These are phyloP conservation scores for Sphaerophoria rueppellii DNA, from an alignment of 2,888 invertebrate genomes.

Conservation along the genomic window DNA sequence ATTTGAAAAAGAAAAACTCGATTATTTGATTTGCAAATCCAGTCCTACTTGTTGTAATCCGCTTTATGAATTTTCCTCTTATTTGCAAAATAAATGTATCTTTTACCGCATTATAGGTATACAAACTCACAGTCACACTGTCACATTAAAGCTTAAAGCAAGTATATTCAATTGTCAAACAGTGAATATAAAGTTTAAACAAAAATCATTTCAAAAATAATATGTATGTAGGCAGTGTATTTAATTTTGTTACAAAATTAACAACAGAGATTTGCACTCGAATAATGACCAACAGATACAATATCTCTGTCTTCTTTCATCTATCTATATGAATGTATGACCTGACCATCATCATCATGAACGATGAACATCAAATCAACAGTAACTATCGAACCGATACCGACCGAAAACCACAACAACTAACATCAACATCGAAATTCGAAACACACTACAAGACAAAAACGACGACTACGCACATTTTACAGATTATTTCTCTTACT, in stretches of 20 bases:
- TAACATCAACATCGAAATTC: too few species aligned
- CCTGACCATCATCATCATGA: slow-evolving; percentile 20
- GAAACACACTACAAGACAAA: background rate
- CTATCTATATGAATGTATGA: background rate
- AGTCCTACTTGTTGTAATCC: slow-evolving; percentile 4
- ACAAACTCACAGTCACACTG: background rate
- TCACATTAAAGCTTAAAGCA: background rate
- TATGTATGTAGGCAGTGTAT: background rate
- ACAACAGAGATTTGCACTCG: slow-evolving; percentile 13
- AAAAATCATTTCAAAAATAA: slow-evolving; percentile 19
- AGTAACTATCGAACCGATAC: background rate
- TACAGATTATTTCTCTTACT: slow-evolving; percentile 33
- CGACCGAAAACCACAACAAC: slow-evolving; percentile 2
- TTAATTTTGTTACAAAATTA: background rate
- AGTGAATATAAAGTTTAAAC: background rate
- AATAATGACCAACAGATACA: slow-evolving; percentile 23
- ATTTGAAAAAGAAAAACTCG: slow-evolving; percentile 17
- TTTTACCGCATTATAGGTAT: background rate
- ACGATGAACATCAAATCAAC: slow-evolving; percentile 6
- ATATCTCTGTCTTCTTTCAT: background rate
- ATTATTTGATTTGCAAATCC: slow-evolving; percentile 21
- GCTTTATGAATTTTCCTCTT: slow-evolving; percentile 19
- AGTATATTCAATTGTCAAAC: background rate
- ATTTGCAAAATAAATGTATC: slow-evolving; percentile 7
- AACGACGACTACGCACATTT: slow-evolving; percentile 52